These are phyloP conservation scores for Agapetus fuscipes DNA, from an alignment of 2,888 invertebrate species.

Conservation along the genomic window DNA sequence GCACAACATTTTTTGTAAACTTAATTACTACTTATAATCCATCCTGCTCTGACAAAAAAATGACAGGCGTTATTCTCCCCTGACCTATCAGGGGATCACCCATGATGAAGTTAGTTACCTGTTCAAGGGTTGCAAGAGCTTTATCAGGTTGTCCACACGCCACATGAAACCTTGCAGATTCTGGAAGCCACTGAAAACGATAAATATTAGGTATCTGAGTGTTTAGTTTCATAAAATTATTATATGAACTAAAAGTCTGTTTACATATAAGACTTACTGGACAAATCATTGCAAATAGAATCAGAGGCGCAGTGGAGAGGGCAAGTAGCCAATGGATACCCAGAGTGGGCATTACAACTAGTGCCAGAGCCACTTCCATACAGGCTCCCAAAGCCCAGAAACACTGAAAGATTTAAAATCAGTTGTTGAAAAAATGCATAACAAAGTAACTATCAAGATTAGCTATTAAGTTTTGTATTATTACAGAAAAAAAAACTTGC, in stretches of 20 bases:
- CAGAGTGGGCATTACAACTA: conserved; percentile 82
- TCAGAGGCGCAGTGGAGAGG: conserved; percentile 81
- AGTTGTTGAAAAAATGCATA: conserved; percentile 1
- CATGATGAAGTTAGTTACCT: no score
- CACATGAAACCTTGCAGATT: conserved; percentile 83
- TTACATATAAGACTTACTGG: conserved; percentile 49
- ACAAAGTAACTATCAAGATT: no score
- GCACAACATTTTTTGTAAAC: no score
- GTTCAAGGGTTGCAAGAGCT: conserved; percentile 73
- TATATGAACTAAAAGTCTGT: no score
- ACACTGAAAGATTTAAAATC: conserved; percentile 48
- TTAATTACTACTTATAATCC: no score
- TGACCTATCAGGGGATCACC: no score
- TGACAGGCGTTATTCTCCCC: no score
- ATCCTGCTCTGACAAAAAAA: no score
- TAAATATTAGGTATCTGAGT: conserved; percentile 8
- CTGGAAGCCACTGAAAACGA: conserved; percentile 82
- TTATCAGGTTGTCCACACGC: conserved; percentile 79
- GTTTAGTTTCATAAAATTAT: conserved; percentile 1
- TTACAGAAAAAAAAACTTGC: background rate
- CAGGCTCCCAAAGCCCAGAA: conserved; percentile 96
- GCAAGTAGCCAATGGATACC: conserved; percentile 89
- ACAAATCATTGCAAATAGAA: conserved; percentile 71
- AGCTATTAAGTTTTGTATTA: background rate
- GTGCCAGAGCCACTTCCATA: conserved; percentile 82